Evolutionary conservation across 2,888 invertebrate genomes (phyloP).

Genomic region (Eueremaeus valkanovi): DNA sequence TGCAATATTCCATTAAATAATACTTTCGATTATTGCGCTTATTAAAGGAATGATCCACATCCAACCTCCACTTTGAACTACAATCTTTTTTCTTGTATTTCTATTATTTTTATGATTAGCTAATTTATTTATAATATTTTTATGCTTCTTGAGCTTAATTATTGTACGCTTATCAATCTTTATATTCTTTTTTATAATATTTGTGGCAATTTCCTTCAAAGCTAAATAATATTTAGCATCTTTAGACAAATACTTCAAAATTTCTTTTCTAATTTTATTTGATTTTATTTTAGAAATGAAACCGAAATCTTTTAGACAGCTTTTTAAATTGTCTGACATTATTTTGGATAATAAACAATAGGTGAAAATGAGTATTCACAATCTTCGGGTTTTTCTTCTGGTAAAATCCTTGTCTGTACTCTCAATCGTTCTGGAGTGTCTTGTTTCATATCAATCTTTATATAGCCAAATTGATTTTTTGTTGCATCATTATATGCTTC

Average conservation of each 20-base stretch:
- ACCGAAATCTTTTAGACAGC: not conserved
- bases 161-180: not conserved
- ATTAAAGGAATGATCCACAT: too few species aligned
- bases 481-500: slow-evolving; percentile 38
- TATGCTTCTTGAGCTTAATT: too few species aligned
- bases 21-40: too few species aligned
- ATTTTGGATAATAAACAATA: not conserved
- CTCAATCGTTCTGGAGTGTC: slow-evolving; percentile 32
- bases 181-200: not conserved
- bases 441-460: slow-evolving; percentile 17
- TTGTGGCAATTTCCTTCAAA: not conserved
- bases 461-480: slow-evolving; percentile 18
- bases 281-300: not conserved
- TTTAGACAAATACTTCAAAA: not conserved
- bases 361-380: not conserved
- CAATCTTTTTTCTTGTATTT: too few species aligned
- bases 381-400: too few species aligned
- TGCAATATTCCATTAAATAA: too few species aligned
- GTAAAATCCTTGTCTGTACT: slow-evolving; percentile 13
- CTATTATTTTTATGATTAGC: too few species aligned
- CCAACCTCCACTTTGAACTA: too few species aligned
- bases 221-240: not conserved
- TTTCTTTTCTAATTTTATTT: not conserved
- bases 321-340: not conserved
- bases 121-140: too few species aligned